phyloP scores from a whole-genome alignment of 2,113 vertebrate genomes.

The Vireo altiloquus region DNA sequence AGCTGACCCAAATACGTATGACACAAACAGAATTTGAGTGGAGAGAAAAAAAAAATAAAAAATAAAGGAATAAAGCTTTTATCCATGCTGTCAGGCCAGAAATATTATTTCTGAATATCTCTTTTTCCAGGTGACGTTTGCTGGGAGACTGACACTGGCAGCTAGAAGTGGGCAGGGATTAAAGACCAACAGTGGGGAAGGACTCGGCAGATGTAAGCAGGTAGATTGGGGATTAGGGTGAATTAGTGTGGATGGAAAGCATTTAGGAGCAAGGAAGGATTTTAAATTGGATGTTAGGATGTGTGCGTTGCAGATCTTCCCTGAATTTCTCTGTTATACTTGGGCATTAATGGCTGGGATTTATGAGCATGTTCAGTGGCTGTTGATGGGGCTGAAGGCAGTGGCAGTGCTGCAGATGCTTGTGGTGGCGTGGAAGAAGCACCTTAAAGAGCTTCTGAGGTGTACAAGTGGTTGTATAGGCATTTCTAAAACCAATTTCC shows the following conservation, averaged over 20 bases:
- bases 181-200: neutral
- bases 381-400: neutral
- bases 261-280: neutral
- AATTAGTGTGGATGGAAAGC: neutral
- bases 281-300: neutral
- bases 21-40: neutral
- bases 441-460: neutral
- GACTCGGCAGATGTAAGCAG: neutral
- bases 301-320: accelerated
- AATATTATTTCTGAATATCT: neutral
- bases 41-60: neutral
- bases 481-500: neutral
- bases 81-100: neutral
- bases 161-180: neutral
- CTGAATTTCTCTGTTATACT: neutral
- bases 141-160: neutral
- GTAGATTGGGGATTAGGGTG: constrained; percentile 14
- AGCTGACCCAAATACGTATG: neutral
- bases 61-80: neutral
- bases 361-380: neutral
- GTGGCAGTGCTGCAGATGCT: neutral
- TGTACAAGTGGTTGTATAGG: neutral
- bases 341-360: neutral
- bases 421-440: neutral
- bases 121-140: neutral